Evolutionary conservation across 2,797 vertebrate species (phyloP), one percentile per base, ranked within the genome.

Genomic region (Alfaro cultratus): DNA sequence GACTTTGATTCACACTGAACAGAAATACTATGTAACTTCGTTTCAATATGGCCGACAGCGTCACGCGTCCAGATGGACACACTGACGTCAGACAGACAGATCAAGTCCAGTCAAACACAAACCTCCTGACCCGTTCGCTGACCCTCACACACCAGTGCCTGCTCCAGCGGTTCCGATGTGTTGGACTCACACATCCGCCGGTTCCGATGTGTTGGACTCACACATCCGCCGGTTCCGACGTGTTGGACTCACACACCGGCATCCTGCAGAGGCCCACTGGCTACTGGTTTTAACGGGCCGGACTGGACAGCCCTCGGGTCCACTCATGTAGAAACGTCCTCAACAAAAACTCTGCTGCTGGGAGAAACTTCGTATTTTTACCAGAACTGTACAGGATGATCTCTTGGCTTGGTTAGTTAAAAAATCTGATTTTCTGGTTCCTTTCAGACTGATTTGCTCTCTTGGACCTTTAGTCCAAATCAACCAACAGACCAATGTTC

Each of bases 91-190:
- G 74, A 60, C 86, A 84, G 64, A 77, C 55, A 46, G 76, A 88
- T 83, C 80, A 76, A 84, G 83, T 87, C 83, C 78, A 80, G 81
- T 85, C 15, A 74, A 84, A 79, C 84, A 89, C 87, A 87, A 51
- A 86, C 80, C 83, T 79, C 41, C 70, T 84, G 91, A 92, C 91
- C 90, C 80, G 81, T 2, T 86, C 86, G 62, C 76, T 91, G 92
- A 92, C 87, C 92, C 90, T 87, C 67, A 83, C 84, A 76, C 83
- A 68, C 76, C 82, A 79, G 87, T 75, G 85, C 73, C 85, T 83
- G 86, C 87, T 79, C 76, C 45, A n/a, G n/a, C n/a, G n/a, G n/a
- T n/a, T n/a, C n/a, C n/a, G n/a, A n/a, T n/a, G n/a, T n/a, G n/a
- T n/a, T n/a, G n/a, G n/a, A n/a, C n/a, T n/a, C n/a, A n/a, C n/a